A percentile compares a stretch with the other conserved stretches of the same genome.
phyloP scores from a whole-genome alignment of 2,113 vertebrate species.

The Andinoacara biseriatus region DNA sequence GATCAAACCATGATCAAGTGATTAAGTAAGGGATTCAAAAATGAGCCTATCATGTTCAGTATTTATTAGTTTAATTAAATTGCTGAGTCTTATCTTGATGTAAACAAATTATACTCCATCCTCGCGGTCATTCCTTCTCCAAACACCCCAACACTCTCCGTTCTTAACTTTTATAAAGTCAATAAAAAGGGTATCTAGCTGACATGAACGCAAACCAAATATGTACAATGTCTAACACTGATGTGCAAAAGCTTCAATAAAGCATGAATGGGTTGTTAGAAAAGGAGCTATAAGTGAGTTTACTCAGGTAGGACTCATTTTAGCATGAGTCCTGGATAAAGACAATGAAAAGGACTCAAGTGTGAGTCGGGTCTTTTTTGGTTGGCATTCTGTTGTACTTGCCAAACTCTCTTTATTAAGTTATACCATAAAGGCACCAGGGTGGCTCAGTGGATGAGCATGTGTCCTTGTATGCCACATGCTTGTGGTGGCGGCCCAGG shows the following conservation, averaged over 20 bases:
- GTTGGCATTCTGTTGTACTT: not conserved
- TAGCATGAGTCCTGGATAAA: slow-evolving; percentile 26
- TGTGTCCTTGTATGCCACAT: too few species aligned
- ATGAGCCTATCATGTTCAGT: not conserved
- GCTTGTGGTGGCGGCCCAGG: too few species aligned
- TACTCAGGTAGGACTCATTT: slow-evolving; percentile 26
- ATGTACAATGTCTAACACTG: slow-evolving; percentile 49
- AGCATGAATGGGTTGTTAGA: slow-evolving; percentile 44
- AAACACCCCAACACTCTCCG: not conserved
- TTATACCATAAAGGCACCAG: too few species aligned
- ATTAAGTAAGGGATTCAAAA: not conserved
- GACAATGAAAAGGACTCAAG: slow-evolving; percentile 17
- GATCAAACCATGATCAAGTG: not conserved
- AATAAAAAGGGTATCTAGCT: slow-evolving; percentile 17
- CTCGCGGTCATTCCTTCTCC: not conserved
- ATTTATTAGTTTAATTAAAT: not conserved
- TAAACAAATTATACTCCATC: not conserved
- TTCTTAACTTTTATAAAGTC: not conserved
- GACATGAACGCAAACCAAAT: slow-evolving; percentile 36
- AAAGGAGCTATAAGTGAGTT: slow-evolving; percentile 29
- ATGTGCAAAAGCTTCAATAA: slow-evolving; percentile 36
- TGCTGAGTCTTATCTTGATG: not conserved
- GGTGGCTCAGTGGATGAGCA: too few species aligned
- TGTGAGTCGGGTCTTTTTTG: slow-evolving; percentile 3
- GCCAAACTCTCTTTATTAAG: too few species aligned